Base-by-base conservation (phyloP, 1,140 invertebrate species). In the Arion vulgaris region DNA sequence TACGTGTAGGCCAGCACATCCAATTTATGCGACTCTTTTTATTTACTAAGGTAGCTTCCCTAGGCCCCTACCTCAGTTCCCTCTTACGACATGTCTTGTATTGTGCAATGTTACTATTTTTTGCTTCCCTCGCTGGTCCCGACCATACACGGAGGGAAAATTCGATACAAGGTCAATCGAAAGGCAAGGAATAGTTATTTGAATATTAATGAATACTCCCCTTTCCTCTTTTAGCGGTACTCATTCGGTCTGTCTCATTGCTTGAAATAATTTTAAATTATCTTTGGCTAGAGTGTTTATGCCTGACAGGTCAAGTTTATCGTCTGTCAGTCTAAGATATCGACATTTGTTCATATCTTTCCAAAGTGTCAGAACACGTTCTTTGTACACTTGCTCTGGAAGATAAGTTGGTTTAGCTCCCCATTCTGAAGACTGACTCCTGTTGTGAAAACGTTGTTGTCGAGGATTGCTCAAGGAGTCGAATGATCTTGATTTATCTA, bases 311-410 rank as follows among this genome's bases (percentile, higher is more conserved):
- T 90, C 88, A 2, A 88, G 76, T 62, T 82, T 74, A 1, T 89
- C 87, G 34, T 87, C 87, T 0, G 86, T 79, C 0, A 86, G 62
- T n/a, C 86, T 68, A 32, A 89, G 72, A 80, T 89, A 90, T 26
- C 88, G 80, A 71, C 88, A 89, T 41, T 88, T 88, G 34, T 85
- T 88, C 66, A 88, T 72, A 62, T 88, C 88, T 49, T 86, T 81
- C 88, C 88, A 90, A 41, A 88, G 66, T 23, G 82, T 75, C 38
- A 83, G 41, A 32, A 88, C 71, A 23, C 85, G 80, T 23, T 88
- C 75, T 39, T 85, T 83, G 51, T 90, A 90, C 41, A 85, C 82
- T 51, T 84, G 86, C 72, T 88, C 90, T 0, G 86, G 86, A 62
- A 85, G 73, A 62, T 86, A 87, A 34, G 88, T 88, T 19, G 86